Evolutionary conservation across 2,113 vertebrate genomes (phyloP), one percentile per base, ranked within the genome.

Genomic region (Siphamia tubifer): DNA sequence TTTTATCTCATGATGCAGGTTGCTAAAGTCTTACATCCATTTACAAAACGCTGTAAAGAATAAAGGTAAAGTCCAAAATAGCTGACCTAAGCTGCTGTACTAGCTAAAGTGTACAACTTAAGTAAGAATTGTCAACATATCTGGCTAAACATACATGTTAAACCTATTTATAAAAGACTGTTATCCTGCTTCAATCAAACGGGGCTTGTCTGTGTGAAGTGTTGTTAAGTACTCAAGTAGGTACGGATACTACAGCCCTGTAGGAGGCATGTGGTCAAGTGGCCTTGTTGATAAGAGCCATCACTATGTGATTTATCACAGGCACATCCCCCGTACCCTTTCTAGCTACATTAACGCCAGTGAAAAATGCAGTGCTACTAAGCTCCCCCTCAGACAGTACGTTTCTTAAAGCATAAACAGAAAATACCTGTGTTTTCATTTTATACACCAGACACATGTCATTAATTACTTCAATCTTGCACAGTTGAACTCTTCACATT

Each of bases 211-310:
- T 65, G 60, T 84, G 72, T 81, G 64, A 60, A 48, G 45, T 52
- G 69, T 13, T 53, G 34, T 49, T 43, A 69, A 70, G 21, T 48
- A 57, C 24, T 65, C 20, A 23, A 65, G 43, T 27, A 64, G 65
- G 36, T 23, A 30, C 54, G 71, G 76, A 67, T 74, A 81, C 75
- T 49, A 42, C 55, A 62, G 73, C 64, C 45, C 64, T 67, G 66
- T 42, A 60, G 77, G 77, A 83, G 78, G 71, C 77, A 67, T 81
- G 53, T 67, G 77, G 85, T 84, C 77, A 82, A 86, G 82, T 83
- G 79, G 63, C 79, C 86, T 87, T 77, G 81, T 82, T 87, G 85
- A 91, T 88, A 89, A 87, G 68, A 79, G 43, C 65, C 45, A 75
- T 80, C 82, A 64, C 53, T 35, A 4, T 55, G 65, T 87, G 74